Base-by-base conservation (phyloP, 2,113 vertebrate species). In the Acrocephalus kingi region DNA sequence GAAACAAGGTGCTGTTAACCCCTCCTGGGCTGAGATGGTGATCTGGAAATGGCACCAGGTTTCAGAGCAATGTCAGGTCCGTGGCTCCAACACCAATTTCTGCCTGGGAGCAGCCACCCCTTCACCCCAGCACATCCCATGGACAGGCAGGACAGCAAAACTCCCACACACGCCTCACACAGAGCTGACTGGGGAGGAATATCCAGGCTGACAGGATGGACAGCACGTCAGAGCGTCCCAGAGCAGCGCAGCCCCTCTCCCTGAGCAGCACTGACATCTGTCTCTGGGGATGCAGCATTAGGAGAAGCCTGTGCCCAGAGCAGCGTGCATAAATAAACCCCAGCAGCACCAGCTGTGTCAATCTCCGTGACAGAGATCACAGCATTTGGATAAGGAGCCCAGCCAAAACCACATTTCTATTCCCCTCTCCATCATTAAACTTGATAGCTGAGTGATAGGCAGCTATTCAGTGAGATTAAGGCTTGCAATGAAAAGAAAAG, bases 361-460 rank as follows among this genome's bases (percentile, higher is more conserved):
- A 45, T 96, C 91, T 46, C 52, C 6, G 10, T 94, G 94, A 91
- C 95, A 96, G 90, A 94, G 91, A 96, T 96, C 92, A 92, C 79
- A 89, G 91, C 79, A 63, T 95, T 87, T 72, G 85, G 76, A 64
- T 91, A 67, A 90, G 63, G 59, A 94, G 59, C 54, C 80, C 79
- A 87, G 86, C 66, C 89, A 90, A 94, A 96, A 87, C 73, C 59
- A 84, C 56, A 78, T 91, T 95, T 90, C 95, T 83, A 2, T 72
- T 96, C 74, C 89, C 93, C 95, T 90, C 80, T 64, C 87, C 76
- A 81, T 96, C 90, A 94, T 96, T 96, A 95, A 90, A 84, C 25
- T 69, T 90, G 88, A 94, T 94, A 78, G 68, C 69, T 94, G 55
- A 66, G 84, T 93, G 90, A 95, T 93, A 79, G 74, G 81, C 88